These are phyloP conservation scores for Notiomystis cincta DNA, from an alignment of 2,113 vertebrate genomes.

Conservation along the genomic window DNA sequence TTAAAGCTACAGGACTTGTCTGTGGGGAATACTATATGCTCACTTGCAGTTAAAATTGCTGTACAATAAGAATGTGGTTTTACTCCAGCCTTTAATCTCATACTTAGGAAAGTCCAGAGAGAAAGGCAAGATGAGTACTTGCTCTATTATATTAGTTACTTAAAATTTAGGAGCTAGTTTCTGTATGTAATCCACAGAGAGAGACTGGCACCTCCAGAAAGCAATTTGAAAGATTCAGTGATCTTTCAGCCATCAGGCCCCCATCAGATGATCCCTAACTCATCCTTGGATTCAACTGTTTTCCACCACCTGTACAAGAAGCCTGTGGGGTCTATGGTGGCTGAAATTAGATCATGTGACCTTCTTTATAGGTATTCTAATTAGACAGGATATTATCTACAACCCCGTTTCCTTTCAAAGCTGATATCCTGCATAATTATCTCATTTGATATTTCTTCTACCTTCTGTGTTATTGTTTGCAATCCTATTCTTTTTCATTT, in stretches of 20 bases:
- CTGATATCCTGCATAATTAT: constrained; percentile 52
- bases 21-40: background rate
- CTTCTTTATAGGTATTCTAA: constrained; percentile 12
- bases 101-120: background rate
- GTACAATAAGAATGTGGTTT: background rate
- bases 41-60: background rate
- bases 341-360: background rate
- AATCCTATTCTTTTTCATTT: constrained; percentile 2
- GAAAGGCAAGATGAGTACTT: background rate
- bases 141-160: background rate
- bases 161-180: background rate
- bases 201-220: background rate
- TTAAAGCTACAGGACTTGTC: background rate
- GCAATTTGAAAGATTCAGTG: background rate
- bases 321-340: background rate
- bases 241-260: background rate
- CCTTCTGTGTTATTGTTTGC: constrained; percentile 26
- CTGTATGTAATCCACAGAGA: background rate
- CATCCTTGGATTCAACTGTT: background rate
- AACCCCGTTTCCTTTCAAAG: constrained; percentile 2
- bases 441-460: constrained; percentile 43
- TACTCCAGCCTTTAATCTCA: background rate
- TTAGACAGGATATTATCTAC: constrained; percentile 61
- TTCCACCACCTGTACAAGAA: background rate
- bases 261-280: background rate